Conservation (phyloP, 37 sponge, comb jelly and placozoan species). For the Beroe ovata region DNA sequence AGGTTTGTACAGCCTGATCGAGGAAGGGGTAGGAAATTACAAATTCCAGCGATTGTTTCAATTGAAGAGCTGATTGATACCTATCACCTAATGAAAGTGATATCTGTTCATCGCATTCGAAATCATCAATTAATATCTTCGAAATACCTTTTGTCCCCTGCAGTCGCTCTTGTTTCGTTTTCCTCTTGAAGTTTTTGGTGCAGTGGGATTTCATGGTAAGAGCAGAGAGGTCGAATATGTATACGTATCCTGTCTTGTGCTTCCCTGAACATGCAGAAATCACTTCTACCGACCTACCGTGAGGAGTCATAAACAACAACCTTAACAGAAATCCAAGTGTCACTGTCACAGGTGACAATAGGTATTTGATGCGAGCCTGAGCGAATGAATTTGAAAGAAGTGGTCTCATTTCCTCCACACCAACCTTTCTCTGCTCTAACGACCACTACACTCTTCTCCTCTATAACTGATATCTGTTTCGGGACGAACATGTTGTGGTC, state of each 20-base stretch:
- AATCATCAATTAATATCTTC: neutral
- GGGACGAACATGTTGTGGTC: slow-evolving; percentile 28
- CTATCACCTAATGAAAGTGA: no score
- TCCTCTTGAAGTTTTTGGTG: slow-evolving; percentile 28
- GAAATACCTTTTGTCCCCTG: slow-evolving; percentile 21
- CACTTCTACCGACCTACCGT: no score
- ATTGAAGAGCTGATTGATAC: no score
- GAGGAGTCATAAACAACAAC: no score
- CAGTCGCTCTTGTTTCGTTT: slow-evolving; percentile 54
- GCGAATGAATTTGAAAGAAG: no score
- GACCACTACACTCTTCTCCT: slow-evolving; percentile 21
- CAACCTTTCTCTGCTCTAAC: slow-evolving; percentile 34
- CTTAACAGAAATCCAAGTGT: no score
- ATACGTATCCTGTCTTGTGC: slow-evolving; percentile 10
- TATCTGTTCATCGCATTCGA: no score
- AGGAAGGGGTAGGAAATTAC: no score
- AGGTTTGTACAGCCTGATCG: neutral
- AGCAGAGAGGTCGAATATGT: slow-evolving; percentile 48
- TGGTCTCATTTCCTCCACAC: neutral
- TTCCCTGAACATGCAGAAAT: no score
- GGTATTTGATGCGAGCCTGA: no score
- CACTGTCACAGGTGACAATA: no score
- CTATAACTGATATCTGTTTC: slow-evolving; percentile 46
- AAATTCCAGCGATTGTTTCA: no score
- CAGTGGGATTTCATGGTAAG: slow-evolving; percentile 38